Evolutionary conservation across 2,888 invertebrate genomes (phyloP).

Genomic region (Limenitis arthemis): DNA sequence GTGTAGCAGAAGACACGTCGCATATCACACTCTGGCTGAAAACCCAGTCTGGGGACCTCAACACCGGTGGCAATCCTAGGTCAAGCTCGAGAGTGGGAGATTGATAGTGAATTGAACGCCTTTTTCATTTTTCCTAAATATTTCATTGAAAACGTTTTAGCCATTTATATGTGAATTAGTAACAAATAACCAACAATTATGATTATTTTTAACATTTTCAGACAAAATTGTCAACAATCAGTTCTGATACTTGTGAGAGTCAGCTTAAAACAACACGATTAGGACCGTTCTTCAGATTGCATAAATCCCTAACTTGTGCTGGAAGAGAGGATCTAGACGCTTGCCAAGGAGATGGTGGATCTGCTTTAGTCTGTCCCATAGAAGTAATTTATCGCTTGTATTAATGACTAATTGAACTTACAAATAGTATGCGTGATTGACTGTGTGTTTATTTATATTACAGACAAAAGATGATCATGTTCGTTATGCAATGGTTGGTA

Average conservation of each 20-base stretch:
- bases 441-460: neutral
- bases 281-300: constrained; percentile 75
- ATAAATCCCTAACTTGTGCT: constrained; percentile 83
- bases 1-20: no score
- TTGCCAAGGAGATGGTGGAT: constrained; percentile 85
- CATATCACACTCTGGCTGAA: no score
- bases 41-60: no score
- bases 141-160: no score
- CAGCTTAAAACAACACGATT: constrained; percentile 76
- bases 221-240: constrained; percentile 80
- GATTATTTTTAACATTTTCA: constrained; percentile 23
- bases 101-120: neutral
- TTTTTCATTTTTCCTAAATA: no score
- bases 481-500: constrained; percentile 18
- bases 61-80: no score
- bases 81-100: neutral
- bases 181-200: no score
- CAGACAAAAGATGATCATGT: neutral
- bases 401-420: neutral
- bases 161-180: no score
- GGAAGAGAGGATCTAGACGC: constrained; percentile 82
- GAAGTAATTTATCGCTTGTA: constrained; percentile 2
- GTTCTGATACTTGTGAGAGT: constrained; percentile 46
- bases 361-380: constrained; percentile 80
- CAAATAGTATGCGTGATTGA: neutral